These are phyloP conservation scores for Pangasianodon gigas DNA, from an alignment of 2,113 vertebrate genomes.

Conservation along the genomic window DNA sequence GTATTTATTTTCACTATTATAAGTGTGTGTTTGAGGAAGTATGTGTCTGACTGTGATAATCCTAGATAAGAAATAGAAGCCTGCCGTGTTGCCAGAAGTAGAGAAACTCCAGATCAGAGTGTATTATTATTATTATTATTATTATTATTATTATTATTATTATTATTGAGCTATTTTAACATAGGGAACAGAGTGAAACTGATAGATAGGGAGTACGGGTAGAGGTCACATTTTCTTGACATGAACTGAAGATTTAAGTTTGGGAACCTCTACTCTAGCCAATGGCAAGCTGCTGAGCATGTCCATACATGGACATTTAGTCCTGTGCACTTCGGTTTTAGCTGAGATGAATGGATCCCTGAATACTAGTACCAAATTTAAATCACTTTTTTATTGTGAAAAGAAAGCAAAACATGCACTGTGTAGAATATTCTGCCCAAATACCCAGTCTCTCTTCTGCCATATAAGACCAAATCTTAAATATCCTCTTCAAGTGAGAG, in stretches of 20 bases:
- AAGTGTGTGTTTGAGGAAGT: not conserved
- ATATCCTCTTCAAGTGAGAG: not conserved
- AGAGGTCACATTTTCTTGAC: not conserved
- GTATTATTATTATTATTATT: no score
- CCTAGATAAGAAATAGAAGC: not conserved
- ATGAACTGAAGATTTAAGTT: conserved; percentile 8
- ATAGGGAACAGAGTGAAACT: not conserved
- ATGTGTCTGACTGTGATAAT: conserved; percentile 31
- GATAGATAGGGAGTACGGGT: not conserved
- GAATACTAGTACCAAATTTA: not conserved
- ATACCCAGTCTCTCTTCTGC: not conserved
- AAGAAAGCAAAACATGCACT: not conserved
- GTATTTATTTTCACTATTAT: not conserved
- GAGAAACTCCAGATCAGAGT: not conserved
- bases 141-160: not conserved
- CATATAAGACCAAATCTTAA: not conserved
- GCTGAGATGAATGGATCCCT: not conserved
- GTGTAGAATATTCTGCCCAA: not conserved
- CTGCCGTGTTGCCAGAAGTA: not conserved
- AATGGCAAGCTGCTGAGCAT: not conserved
- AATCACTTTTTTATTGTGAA: not conserved
- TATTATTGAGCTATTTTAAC: not conserved
- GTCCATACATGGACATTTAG: not conserved
- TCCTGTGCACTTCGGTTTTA: not conserved
- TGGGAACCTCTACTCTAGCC: not conserved